phyloP scores from a whole-genome alignment of 2,113 vertebrate genomes.

The Strigops habroptila region DNA sequence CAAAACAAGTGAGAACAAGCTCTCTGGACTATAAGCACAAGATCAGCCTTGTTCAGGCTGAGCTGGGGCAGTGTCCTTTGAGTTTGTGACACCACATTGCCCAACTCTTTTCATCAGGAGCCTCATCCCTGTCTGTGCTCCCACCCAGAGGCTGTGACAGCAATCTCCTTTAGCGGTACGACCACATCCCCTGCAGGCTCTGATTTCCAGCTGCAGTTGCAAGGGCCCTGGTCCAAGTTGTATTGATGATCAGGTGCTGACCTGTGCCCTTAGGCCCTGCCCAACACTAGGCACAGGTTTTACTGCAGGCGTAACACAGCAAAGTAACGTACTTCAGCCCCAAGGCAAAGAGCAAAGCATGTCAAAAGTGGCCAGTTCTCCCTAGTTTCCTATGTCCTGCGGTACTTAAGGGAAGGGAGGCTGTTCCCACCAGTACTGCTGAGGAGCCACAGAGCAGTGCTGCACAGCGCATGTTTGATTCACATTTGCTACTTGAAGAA shows the following conservation, averaged over 20 bases:
- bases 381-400: not conserved
- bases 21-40: not conserved
- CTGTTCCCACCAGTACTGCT: not conserved
- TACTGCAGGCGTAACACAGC: accelerated
- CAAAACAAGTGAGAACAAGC: not conserved
- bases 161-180: accelerated
- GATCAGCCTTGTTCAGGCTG: not conserved
- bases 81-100: not conserved
- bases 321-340: not conserved
- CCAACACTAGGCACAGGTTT: accelerated
- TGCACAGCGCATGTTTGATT: not conserved
- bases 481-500: not conserved
- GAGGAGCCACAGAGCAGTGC: not conserved
- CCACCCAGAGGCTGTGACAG: not conserved
- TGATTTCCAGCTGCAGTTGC: not conserved
- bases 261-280: not conserved
- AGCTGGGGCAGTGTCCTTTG: accelerated
- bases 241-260: not conserved
- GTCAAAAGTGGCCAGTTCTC: not conserved
- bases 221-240: not conserved
- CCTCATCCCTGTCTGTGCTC: not conserved
- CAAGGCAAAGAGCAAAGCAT: not conserved
- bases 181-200: not conserved
- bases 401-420: not conserved
- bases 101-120: not conserved